Conservation (phyloP, 2,888 invertebrate species). For the Hydropsyche betteni region DNA sequence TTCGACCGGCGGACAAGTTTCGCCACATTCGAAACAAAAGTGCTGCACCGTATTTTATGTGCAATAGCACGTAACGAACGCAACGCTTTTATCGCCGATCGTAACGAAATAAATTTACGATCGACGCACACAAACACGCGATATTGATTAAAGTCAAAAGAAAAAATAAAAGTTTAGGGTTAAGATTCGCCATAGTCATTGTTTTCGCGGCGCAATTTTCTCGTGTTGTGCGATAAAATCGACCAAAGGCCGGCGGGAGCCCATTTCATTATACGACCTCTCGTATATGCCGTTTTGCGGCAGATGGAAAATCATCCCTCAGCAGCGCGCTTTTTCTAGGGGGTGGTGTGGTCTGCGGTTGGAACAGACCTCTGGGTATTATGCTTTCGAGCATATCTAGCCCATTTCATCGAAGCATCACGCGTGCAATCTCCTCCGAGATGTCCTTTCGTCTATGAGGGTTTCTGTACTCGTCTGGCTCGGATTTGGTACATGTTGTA, state of each 20-base stretch:
- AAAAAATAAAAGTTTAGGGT: no score
- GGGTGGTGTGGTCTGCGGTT: background rate
- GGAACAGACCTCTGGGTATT: background rate
- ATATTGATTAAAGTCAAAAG: no score
- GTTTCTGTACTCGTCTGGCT: no score
- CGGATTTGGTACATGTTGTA: no score
- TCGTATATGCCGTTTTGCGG: constrained; percentile 16
- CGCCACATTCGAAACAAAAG: background rate
- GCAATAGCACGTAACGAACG: background rate
- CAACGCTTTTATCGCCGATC: constrained; percentile 18
- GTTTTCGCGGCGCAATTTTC: no score
- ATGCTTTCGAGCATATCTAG: background rate
- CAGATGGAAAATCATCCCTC: constrained; percentile 6
- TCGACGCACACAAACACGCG: background rate
- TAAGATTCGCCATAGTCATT: no score
- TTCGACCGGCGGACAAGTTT: no score
- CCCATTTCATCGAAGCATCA: constrained; percentile 13
- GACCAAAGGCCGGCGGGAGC: constrained; percentile 9
- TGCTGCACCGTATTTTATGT: constrained; percentile 3
- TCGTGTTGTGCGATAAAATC: constrained; percentile 6
- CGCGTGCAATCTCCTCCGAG: no score
- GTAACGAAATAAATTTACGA: constrained; percentile 19
- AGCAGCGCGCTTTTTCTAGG: background rate
- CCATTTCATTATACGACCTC: constrained; percentile 32
- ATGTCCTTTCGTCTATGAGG: no score